These are phyloP conservation scores for Hypercompe scribonia DNA, from an alignment of 2,888 invertebrate species.

Conservation along the genomic window DNA sequence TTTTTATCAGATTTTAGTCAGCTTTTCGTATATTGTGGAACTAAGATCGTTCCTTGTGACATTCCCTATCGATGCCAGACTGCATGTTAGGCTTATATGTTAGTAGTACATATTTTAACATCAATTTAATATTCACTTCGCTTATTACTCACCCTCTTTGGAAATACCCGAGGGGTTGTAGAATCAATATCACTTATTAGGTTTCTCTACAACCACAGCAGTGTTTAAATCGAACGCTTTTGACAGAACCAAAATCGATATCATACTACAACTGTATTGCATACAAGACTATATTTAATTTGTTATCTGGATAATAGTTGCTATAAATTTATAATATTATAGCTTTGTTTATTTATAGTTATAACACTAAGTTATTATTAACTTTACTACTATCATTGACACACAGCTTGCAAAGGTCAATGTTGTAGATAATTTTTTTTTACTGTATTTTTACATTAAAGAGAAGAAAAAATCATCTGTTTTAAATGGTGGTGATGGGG, in stretches of 20 bases:
- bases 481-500: too few relatives aligned
- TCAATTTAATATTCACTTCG: neutral
- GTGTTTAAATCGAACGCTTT: conserved; percentile 1
- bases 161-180: conserved; percentile 3
- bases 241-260: neutral
- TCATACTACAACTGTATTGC: neutral
- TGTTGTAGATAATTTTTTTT: neutral
- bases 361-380: neutral
- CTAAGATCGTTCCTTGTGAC: neutral
- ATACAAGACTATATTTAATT: neutral
- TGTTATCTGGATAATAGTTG: neutral
- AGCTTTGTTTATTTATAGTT: neutral
- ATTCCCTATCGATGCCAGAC: neutral
- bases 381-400: neutral
- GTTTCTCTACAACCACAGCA: neutral
- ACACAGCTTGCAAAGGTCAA: neutral
- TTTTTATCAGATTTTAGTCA: neutral
- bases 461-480: too few relatives aligned
- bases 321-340: neutral
- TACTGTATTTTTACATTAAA: too few relatives aligned
- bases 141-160: conserved; percentile 7
- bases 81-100: neutral
- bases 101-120: conserved; percentile 6
- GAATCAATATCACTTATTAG: conserved; percentile 6
- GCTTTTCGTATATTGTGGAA: neutral